Evolutionary conservation across 2,888 invertebrate genomes (phyloP).

Genomic region (Lutraria lutraria): DNA sequence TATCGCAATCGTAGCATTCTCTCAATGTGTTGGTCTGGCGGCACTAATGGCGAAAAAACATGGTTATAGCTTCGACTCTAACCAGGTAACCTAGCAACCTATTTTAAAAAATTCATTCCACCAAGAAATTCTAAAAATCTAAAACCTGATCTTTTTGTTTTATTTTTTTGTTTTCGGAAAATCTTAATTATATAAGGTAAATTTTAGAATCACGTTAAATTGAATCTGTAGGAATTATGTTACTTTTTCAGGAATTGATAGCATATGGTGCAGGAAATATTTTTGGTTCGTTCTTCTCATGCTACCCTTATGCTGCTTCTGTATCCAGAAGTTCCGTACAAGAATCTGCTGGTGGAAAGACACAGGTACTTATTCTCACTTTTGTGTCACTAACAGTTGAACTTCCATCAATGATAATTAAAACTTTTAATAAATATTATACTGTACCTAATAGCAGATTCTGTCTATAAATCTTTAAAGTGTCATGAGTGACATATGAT

Average conservation of each 20-base stretch:
- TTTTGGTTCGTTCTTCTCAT: slow-evolving; percentile 89
- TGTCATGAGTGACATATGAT: no score
- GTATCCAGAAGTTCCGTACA: slow-evolving; percentile 90
- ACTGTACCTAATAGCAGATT: no score
- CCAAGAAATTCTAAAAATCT: no score
- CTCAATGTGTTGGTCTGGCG: slow-evolving; percentile 77
- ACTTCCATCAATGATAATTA: no score
- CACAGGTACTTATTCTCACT: slow-evolving; percentile 86
- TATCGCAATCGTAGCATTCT: slow-evolving; percentile 81
- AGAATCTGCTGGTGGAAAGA: slow-evolving; percentile 94
- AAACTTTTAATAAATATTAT: no score
- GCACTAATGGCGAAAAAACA: slow-evolving; percentile 80
- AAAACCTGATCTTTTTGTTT: no score
- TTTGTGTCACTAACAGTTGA: no score
- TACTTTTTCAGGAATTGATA: slow-evolving; percentile 81
- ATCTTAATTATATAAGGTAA: no score
- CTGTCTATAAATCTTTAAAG: no score
- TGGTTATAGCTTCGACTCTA: slow-evolving; percentile 78
- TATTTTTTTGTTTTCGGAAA: no score
- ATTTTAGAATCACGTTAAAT: no score
- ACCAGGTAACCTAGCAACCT: slow-evolving; percentile 71
- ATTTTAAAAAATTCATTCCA: not conserved
- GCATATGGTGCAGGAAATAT: slow-evolving; percentile 88
- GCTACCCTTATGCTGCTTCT: slow-evolving; percentile 86
- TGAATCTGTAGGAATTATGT: no score